Conservation (phyloP, 2,113 vertebrate species). For the Ahaetulla prasina region DNA sequence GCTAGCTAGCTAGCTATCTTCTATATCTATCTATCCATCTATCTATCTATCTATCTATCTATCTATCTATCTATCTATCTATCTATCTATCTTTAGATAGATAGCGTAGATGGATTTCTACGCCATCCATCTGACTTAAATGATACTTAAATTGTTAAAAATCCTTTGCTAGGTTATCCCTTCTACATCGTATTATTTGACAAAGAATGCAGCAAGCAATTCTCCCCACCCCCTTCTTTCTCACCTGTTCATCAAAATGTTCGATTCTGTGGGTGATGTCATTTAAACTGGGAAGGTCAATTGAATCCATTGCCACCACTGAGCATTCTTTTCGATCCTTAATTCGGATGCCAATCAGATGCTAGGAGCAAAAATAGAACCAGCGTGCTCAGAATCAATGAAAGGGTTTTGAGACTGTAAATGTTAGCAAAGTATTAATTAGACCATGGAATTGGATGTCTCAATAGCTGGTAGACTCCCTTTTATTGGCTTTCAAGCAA, state of each 20-base stretch:
- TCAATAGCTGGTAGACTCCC: neutral
- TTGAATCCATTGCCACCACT: constrained; percentile 4
- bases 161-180: neutral
- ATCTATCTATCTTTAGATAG: too few relatives aligned
- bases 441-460: neutral
- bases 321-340: neutral
- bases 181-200: neutral
- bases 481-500: neutral
- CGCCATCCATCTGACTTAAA: too few relatives aligned
- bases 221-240: neutral
- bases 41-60: too few relatives aligned
- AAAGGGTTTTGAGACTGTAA: neutral
- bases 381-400: neutral
- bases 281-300: neutral
- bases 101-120: too few relatives aligned
- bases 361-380: neutral
- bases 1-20: too few relatives aligned
- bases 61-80: too few relatives aligned
- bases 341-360: constrained; percentile 9
- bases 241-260: neutral
- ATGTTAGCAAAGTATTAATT: neutral
- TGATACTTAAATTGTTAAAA: neutral
- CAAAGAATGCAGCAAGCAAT: neutral
- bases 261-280: neutral
- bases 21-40: too few relatives aligned